Evolutionary conservation across 2,888 invertebrate species (phyloP).

Genomic region (Mimachlamys varia): DNA sequence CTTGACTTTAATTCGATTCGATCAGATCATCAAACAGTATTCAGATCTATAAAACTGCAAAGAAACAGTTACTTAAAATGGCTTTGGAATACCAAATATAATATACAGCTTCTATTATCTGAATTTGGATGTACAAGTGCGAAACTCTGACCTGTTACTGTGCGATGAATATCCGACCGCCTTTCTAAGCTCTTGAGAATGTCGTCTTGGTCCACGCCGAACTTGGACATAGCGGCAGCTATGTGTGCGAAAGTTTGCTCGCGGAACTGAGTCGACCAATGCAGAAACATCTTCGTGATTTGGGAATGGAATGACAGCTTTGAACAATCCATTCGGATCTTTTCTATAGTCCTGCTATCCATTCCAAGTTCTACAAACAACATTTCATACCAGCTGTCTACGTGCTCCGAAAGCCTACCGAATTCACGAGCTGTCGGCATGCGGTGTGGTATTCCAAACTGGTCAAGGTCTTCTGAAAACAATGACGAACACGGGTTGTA

Average conservation of each 20-base stretch:
- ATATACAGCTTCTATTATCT: no score
- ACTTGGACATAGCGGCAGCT: background rate
- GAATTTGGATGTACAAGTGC: background rate
- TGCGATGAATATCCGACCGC: background rate
- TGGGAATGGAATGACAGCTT: background rate
- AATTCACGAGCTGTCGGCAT: background rate
- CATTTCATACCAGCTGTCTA: background rate
- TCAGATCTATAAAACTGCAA: no score
- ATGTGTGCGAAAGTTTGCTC: background rate
- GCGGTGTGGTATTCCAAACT: background rate
- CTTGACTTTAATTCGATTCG: no score
- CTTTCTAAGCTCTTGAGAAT: background rate
- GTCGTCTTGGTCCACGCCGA: background rate
- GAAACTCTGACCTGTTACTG: background rate
- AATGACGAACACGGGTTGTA: background rate
- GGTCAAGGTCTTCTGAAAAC: background rate
- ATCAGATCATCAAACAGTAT: no score
- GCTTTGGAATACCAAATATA: no score
- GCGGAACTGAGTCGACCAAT: background rate
- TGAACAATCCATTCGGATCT: background rate
- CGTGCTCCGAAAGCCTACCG: background rate
- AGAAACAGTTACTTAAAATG: no score
- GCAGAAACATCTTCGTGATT: background rate
- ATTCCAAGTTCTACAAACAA: background rate
- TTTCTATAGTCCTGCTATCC: background rate